phyloP scores from a whole-genome alignment of 2,888 invertebrate genomes.

The Bruchidius siliquastri region DNA sequence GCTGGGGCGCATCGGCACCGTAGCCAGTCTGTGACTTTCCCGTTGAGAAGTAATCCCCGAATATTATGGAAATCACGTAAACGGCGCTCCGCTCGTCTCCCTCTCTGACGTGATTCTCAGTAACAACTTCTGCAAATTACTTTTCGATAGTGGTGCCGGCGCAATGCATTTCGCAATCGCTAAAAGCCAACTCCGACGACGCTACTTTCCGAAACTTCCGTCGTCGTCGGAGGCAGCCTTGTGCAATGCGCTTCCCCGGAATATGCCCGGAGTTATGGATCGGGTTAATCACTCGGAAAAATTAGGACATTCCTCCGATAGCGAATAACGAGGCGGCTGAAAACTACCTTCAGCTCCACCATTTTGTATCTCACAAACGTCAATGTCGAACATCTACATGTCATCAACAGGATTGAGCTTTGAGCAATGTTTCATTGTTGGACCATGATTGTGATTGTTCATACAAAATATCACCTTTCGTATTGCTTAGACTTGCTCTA shows the following conservation, averaged over 20 bases:
- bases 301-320: not conserved
- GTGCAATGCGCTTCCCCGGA: not conserved
- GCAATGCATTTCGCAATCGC: constrained; percentile 34
- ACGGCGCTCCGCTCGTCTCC: not conserved
- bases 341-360: not conserved
- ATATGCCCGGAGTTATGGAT: not conserved
- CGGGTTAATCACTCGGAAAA: not conserved
- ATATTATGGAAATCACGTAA: constrained; percentile 2
- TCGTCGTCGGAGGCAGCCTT: not conserved
- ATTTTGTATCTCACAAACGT: not conserved
- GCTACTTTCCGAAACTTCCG: not conserved
- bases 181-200: constrained; percentile 33
- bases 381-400: too few species aligned
- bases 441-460: too few species aligned
- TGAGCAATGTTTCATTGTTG: too few species aligned
- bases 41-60: not conserved
- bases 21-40: not conserved
- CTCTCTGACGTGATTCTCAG: constrained; percentile 22
- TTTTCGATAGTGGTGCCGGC: constrained; percentile 32
- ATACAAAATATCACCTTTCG: too few species aligned
- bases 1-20: not conserved
- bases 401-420: too few species aligned
- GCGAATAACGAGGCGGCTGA: not conserved
- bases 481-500: too few species aligned
- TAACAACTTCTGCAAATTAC: constrained; percentile 33